Base-by-base conservation (phyloP, 2,113 vertebrate genomes). In the Seriola rivoliana region DNA sequence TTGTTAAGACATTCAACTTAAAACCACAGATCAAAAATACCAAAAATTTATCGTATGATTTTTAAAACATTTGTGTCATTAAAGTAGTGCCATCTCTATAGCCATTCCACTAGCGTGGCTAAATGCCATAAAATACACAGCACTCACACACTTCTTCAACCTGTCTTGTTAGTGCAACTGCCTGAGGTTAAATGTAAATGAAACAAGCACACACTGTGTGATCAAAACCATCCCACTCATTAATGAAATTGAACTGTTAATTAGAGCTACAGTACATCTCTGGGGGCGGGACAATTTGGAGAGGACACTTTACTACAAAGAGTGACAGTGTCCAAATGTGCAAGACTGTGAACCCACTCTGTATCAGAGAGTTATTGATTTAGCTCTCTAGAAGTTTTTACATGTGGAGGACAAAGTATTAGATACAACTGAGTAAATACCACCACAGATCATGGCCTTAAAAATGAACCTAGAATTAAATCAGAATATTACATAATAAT, bases 211-310 rank as follows among this genome's bases (percentile, higher is more conserved):
- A 46, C 34, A 55, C 64, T 68, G 58, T 25, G 69, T 73, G 62
- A 83, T 81, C 73, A 75, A 84, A 78, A 70, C 70, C 58, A 23
- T 48, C 52, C 55, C 1, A 16, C 46, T 80, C 54, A 54, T 66
- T 80, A 75, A 81, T 76, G 42, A 87, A 63, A 65, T 5, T 11
- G 32, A 44, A 55, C n/a, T 23, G 59, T 78, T 88, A 83, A 87
- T 85, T 79, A 80, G 54, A 64, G 38, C n/a, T 29, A 25, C 58
- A 42, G 40, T 42, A 42, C 40, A 19, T 57, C 58, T 70, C 72
- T n/a, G 42, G 63, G 65, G 60, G 60, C 0, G 1, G 23, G 7
- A 44, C 16, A 36, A 10, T 60, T 74, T 69, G 16, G 40, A 72
- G 36, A 67, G 25, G 38, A 66, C n/a, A 54, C 16, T 64, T 32